A percentile compares a stretch with the other conserved stretches of the same genome.
Conservation (phyloP, 2,113 vertebrate genomes). For the Bubalus kerabau region DNA sequence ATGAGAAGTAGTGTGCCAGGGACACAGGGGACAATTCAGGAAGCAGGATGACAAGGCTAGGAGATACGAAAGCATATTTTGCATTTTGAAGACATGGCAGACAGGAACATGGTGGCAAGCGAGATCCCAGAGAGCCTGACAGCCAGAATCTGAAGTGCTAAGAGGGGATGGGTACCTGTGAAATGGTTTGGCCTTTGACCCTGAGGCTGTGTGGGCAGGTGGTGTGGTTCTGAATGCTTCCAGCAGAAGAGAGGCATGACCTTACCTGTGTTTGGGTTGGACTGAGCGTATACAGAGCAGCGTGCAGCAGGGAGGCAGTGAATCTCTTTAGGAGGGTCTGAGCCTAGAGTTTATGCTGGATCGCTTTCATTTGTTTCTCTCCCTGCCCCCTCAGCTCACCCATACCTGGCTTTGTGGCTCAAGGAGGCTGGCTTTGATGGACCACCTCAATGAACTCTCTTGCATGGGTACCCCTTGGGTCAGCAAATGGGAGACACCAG, state of each 20-base stretch:
- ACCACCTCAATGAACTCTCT: background rate
- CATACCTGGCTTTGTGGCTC: background rate
- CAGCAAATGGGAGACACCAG: background rate
- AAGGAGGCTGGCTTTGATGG: background rate
- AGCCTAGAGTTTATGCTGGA: no score
- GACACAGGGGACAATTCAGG: background rate
- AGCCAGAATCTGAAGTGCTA: background rate
- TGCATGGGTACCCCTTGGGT: no score
- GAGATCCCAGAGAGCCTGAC: background rate
- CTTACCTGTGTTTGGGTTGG: background rate
- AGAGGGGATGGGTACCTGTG: background rate
- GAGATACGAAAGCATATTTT: background rate
- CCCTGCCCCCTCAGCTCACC: background rate
- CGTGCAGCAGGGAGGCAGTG: no score
- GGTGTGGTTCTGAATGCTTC: background rate
- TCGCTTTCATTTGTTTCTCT: background rate
- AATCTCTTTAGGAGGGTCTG: background rate
- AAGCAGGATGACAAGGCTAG: background rate
- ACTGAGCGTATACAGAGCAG: fast-evolving
- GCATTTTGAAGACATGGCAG: background rate
- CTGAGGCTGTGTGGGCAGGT: background rate
- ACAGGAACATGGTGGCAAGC: background rate
- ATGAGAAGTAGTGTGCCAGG: background rate
- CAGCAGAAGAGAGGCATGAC: background rate
- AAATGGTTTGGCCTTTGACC: background rate